These are phyloP conservation scores for Montipora sp. DNA, from an alignment of 64 coral and sea anemone genomes.

Conservation along the genomic window DNA sequence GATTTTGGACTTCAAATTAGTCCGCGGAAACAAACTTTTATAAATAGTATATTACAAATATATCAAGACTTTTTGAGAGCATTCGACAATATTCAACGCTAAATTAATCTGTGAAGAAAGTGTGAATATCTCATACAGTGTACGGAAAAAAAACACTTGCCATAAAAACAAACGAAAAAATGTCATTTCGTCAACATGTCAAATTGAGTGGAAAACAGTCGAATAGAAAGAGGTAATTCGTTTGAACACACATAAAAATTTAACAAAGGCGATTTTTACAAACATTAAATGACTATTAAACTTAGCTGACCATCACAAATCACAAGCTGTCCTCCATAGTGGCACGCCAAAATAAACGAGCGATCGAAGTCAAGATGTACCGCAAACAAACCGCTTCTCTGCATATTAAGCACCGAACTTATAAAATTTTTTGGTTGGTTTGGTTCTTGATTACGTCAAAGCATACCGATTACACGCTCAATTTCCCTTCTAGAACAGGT, in stretches of 20 bases:
- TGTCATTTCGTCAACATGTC: no score
- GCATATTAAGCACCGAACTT: background rate
- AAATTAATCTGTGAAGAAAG: background rate
- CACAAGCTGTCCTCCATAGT: background rate
- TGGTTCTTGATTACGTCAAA: background rate
- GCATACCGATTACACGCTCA: background rate
- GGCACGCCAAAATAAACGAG: background rate
- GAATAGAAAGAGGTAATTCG: background rate
- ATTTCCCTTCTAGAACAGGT: background rate
- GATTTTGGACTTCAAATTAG: background rate
- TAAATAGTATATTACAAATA: background rate
- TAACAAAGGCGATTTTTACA: background rate
- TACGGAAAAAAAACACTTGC: no score
- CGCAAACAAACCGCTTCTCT: background rate
- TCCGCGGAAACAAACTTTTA: constrained; percentile 1
- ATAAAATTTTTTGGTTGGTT: background rate
- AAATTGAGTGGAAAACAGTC: no score
- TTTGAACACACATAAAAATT: background rate
- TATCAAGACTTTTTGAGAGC: background rate
- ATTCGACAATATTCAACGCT: no score
- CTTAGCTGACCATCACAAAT: constrained; percentile 12
- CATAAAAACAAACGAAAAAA: no score
- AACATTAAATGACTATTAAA: constrained; percentile 3
- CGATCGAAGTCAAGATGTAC: background rate
- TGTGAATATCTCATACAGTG: background rate